Evolutionary conservation across 2,113 vertebrate species (phyloP).

Genomic region (Hirundichthys speculiger): DNA sequence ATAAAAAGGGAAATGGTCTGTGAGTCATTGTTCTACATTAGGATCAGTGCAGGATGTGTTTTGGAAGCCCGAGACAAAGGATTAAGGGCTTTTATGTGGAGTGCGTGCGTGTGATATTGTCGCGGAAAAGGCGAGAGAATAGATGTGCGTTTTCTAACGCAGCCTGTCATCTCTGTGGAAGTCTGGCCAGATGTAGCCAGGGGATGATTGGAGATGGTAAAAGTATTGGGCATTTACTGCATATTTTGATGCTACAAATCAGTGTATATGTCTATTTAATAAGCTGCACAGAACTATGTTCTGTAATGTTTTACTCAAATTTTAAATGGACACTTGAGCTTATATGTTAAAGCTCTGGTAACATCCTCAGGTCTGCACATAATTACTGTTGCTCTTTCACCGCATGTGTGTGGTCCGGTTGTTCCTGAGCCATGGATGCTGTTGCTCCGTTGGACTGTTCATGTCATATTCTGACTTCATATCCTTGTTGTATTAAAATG

Average conservation of each 20-base stretch:
- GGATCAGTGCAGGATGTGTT: constrained; percentile 52
- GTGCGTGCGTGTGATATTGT: background rate
- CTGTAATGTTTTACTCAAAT: too few relatives aligned
- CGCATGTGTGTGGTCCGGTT: constrained; percentile 54
- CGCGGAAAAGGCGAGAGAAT: constrained; percentile 4
- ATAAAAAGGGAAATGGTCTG: constrained; percentile 33
- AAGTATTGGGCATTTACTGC: background rate
- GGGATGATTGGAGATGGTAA: constrained; percentile 1
- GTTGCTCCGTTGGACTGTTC: background rate
- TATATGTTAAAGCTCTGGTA: too few relatives aligned
- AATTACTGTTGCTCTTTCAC: constrained; percentile 28
- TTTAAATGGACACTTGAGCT: too few relatives aligned
- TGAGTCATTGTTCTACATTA: constrained; percentile 46
- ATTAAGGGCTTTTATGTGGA: constrained; percentile 18
- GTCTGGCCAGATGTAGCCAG: constrained; percentile 18
- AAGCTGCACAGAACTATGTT: too few relatives aligned
- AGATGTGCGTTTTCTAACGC: constrained; percentile 5
- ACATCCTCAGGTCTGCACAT: too few relatives aligned
- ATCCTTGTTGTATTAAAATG: constrained; percentile 24
- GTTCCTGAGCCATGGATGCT: background rate
- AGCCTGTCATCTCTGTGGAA: constrained; percentile 21
- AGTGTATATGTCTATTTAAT: too few relatives aligned
- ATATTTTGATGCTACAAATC: background rate
- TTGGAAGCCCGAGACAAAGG: constrained; percentile 47
- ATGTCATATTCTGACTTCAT: constrained; percentile 14